Evolutionary conservation across 2,888 invertebrate genomes (phyloP).

Genomic region (Eristalis pertinax): DNA sequence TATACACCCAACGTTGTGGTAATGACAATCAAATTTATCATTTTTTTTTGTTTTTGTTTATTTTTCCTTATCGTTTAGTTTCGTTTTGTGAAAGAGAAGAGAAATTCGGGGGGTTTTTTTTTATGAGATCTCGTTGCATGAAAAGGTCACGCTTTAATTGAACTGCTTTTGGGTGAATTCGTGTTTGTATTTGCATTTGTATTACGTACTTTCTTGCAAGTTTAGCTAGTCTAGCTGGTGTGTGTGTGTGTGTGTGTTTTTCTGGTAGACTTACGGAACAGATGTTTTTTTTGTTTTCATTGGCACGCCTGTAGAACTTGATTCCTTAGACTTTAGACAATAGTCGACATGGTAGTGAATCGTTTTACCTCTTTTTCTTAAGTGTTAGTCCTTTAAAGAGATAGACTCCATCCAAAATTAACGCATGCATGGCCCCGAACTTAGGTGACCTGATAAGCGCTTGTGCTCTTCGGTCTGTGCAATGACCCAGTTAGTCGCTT

Average conservation of each 20-base stretch:
- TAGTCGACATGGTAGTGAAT: background rate
- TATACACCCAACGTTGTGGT: constrained; percentile 81
- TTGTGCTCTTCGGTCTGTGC: too few species aligned
- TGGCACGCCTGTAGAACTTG: background rate
- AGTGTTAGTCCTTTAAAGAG: too few species aligned
- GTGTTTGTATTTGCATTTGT: constrained; percentile 28
- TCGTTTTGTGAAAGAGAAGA: background rate
- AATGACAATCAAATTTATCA: constrained; percentile 73
- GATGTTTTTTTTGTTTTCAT: background rate
- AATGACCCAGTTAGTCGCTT: too few species aligned
- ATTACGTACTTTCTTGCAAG: background rate
- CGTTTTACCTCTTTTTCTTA: too few species aligned
- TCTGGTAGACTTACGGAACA: background rate
- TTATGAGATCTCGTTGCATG: constrained; percentile 18
- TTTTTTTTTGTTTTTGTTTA: constrained; percentile 41
- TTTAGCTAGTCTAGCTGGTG: background rate
- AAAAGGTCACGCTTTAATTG: constrained; percentile 29
- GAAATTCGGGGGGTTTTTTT: constrained; percentile 85
- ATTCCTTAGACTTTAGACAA: background rate
- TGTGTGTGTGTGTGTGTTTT: background rate
- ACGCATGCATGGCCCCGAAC: too few species aligned
- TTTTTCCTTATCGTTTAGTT: too few species aligned
- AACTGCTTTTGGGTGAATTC: constrained; percentile 36
- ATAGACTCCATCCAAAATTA: too few species aligned
- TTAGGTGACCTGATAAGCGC: too few species aligned